These are phyloP conservation scores for Eulithis prunata DNA, from an alignment of 2,888 invertebrate species.

Conservation along the genomic window DNA sequence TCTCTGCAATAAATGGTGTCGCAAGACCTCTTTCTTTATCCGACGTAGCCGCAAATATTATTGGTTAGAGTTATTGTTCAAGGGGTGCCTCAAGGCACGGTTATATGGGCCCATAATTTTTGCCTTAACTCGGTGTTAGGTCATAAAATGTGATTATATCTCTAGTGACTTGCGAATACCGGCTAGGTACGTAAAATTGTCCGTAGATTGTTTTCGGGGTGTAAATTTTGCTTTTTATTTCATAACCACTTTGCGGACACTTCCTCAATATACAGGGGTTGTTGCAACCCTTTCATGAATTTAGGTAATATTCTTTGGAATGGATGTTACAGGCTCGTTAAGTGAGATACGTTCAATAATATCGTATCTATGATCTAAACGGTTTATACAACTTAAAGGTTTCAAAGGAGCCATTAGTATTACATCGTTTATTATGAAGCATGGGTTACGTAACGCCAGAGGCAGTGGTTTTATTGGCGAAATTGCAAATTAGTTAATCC, in stretches of 20 bases:
- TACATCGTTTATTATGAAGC: slow-evolving; percentile 58
- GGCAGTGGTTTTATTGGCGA: slow-evolving; percentile 74
- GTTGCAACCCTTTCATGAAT: slow-evolving; percentile 47
- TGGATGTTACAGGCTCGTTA: slow-evolving; percentile 46
- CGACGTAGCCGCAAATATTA: slow-evolving; percentile 73
- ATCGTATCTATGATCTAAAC: slow-evolving; percentile 75
- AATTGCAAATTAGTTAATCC: slow-evolving; percentile 73
- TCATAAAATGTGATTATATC: slow-evolving; percentile 83
- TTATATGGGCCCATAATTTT: slow-evolving; percentile 78
- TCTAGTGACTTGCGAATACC: slow-evolving; percentile 75
- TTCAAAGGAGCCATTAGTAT: slow-evolving; percentile 73
- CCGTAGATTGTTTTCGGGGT: slow-evolving; percentile 74
- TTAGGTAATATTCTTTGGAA: slow-evolving; percentile 48
- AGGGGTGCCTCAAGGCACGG: slow-evolving; percentile 77
- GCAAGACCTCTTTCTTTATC: slow-evolving; percentile 68
- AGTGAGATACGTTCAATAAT: slow-evolving; percentile 58
- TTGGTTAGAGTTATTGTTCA: slow-evolving; percentile 72
- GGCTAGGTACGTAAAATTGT: slow-evolving; percentile 70
- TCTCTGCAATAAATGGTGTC: slow-evolving; percentile 63
- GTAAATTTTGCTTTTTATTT: slow-evolving; percentile 67
- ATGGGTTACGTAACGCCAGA: slow-evolving; percentile 60
- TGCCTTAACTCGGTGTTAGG: slow-evolving; percentile 81
- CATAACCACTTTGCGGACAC: slow-evolving; percentile 58
- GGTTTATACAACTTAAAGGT: slow-evolving; percentile 47
- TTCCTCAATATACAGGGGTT: slow-evolving; percentile 47